Evolutionary conservation across 2,888 invertebrate genomes (phyloP).

Genomic region (Hipparchia sbordonii): DNA sequence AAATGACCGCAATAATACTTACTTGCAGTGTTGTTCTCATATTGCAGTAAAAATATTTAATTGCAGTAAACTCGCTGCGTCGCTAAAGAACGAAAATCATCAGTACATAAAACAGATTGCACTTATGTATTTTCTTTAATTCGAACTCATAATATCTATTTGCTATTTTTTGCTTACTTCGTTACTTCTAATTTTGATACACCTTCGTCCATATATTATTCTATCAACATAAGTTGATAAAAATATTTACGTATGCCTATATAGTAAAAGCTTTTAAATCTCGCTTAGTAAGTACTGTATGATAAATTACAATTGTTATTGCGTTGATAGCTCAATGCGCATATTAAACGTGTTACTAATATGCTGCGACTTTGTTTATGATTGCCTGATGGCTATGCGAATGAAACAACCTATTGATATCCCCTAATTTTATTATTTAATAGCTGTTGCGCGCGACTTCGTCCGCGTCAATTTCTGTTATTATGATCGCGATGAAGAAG

Average conservation of each 20-base stretch:
- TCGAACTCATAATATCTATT: no score
- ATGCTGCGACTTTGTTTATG: conserved; percentile 24
- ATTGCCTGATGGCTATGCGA: conserved; percentile 15
- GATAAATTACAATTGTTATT: conserved; percentile 38
- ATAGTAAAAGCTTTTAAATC: conserved; percentile 13
- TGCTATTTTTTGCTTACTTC: no score
- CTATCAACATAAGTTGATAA: no score
- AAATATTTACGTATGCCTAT: no score
- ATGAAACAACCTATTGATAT: conserved; percentile 3
- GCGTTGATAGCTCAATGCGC: conserved; percentile 38
- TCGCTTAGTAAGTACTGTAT: conserved; percentile 25
- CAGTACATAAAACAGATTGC: no score
- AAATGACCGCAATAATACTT: not conserved
- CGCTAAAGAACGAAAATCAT: no score
- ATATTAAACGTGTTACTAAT: conserved; percentile 37
- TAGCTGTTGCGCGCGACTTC: no score
- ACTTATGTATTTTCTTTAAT: no score
- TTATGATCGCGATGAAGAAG: no score
- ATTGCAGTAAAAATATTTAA: conserved; percentile 13
- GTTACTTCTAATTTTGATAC: no score
- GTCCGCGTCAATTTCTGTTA: no score
- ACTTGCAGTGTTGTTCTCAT: not conserved
- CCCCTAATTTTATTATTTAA: not conserved
- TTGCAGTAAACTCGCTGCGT: not conserved
- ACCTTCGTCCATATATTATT: no score